Percentiles rank a stretch among this genome's conserved stretches.
Evolutionary conservation across 2,113 vertebrate species (phyloP).

Genomic region (Puntigrus tetrazona): DNA sequence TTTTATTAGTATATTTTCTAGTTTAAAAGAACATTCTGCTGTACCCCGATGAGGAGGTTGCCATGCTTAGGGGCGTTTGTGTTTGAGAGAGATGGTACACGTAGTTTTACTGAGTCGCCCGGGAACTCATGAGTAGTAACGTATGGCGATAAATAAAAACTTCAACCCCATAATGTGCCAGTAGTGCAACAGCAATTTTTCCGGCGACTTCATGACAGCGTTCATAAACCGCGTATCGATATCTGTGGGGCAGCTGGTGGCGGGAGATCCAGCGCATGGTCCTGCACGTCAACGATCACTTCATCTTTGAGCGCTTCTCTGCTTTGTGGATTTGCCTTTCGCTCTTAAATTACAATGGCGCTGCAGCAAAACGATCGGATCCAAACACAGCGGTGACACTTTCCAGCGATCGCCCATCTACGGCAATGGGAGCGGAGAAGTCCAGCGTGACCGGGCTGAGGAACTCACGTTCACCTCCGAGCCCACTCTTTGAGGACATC

Average conservation of each 20-base stretch:
- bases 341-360: background rate
- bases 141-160: constrained; percentile 37
- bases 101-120: constrained; percentile 60
- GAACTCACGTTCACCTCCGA: constrained; percentile 77
- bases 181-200: background rate
- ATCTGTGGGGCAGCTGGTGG: constrained; percentile 23
- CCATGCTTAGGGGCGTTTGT: constrained; percentile 67
- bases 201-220: constrained; percentile 27
- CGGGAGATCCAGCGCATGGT: constrained; percentile 53
- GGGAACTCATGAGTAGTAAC: too few species aligned
- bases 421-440: background rate
- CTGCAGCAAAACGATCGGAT: constrained; percentile 26
- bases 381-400: background rate
- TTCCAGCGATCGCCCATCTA: background rate
- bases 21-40: constrained; percentile 56
- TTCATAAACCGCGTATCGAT: background rate
- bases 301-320: background rate
- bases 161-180: constrained; percentile 61
- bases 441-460: background rate
- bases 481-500: constrained; percentile 82
- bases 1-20: constrained; percentile 53
- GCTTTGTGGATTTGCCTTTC: background rate
- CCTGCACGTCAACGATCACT: background rate
- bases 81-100: constrained; percentile 51
- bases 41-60: constrained; percentile 58